A percentile compares a stretch with the other conserved stretches of the same genome.
These are phyloP conservation scores for Lates japonicus DNA, from an alignment of 2,797 vertebrate species.

Conservation along the genomic window DNA sequence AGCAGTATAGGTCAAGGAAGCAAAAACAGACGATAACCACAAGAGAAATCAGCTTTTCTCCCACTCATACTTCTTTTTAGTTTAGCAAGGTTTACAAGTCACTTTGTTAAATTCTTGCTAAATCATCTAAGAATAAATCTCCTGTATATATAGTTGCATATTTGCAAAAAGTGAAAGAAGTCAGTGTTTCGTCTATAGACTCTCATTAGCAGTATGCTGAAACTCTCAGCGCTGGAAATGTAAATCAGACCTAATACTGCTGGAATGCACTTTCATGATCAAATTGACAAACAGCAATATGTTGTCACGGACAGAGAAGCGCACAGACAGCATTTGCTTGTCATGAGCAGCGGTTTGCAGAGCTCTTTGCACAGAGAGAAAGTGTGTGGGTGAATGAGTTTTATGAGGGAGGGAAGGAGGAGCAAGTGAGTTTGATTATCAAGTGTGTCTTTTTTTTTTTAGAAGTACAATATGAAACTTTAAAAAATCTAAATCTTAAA, in stretches of 20 bases:
- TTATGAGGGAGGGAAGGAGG: conserved; percentile 11
- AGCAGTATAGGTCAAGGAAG: background rate
- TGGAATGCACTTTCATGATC: conserved; percentile 21
- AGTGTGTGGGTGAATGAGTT: conserved; percentile 53
- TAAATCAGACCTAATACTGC: conserved; percentile 17
- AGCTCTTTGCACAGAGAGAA: conserved; percentile 30
- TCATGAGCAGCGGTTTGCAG: conserved; percentile 45
- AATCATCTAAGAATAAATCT: conserved; percentile 5
- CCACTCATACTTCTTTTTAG: background rate
- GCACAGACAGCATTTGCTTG: conserved; percentile 38
- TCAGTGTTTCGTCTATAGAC: background rate
- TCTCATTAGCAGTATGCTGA: background rate
- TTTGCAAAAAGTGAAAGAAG: background rate
- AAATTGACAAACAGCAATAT: conserved; percentile 17
- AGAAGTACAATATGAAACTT: background rate
- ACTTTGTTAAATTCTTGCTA: conserved; percentile 7
- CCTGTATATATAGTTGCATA: background rate
- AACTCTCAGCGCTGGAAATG: conserved; percentile 12
- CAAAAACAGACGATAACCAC: conserved; percentile 2
- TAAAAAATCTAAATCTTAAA: background rate
- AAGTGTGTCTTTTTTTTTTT: background rate
- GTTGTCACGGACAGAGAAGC: conserved; percentile 23
- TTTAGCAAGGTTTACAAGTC: background rate
- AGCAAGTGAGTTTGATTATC: background rate
- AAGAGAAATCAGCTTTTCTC: conserved; percentile 4